These are phyloP conservation scores for Chaenocephalus aceratus DNA, from an alignment of 2,113 vertebrate genomes.

Conservation along the genomic window DNA sequence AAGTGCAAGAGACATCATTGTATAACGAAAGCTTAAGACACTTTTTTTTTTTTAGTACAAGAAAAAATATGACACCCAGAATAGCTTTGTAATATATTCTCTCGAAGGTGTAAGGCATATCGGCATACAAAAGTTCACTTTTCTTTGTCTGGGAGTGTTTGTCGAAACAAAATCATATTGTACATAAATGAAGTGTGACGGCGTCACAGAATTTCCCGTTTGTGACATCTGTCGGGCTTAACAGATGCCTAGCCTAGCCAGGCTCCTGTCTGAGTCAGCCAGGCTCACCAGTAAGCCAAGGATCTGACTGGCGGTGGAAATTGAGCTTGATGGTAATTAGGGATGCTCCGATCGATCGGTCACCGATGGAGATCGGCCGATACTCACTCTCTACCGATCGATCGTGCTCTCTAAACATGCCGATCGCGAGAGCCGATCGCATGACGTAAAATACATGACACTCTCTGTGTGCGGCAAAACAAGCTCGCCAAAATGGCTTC, in stretches of 20 bases:
- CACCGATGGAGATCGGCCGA: too few species aligned
- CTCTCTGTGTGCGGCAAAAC: too few species aligned
- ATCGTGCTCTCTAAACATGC: too few species aligned
- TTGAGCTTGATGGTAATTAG: conserved; percentile 51
- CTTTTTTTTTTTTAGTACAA: conserved; percentile 19
- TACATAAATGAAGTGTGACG: conserved; percentile 59
- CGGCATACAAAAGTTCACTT: conserved; percentile 43
- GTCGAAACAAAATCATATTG: conserved; percentile 36
- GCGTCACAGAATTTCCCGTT: conserved; percentile 36
- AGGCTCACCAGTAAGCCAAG: conserved; percentile 53
- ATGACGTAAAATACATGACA: too few species aligned
- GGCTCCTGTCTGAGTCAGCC: conserved; percentile 47
- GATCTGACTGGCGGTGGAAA: conserved; percentile 69
- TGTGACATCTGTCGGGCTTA: conserved; percentile 65
- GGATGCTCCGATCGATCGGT: too few species aligned
- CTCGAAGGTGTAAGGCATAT: conserved; percentile 41
- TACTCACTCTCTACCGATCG: too few species aligned
- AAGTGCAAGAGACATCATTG: conserved; percentile 10
- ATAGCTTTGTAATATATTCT: conserved; percentile 26
- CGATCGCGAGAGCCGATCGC: too few species aligned
- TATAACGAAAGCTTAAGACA: conserved; percentile 10
- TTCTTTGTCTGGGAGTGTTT: conserved; percentile 11
- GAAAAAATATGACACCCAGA: conserved; percentile 35
- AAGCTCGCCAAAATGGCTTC: too few species aligned
- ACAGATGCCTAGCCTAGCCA: conserved; percentile 46